Evolutionary conservation across 2,888 invertebrate species (phyloP).

Genomic region (Euphydryas editha): DNA sequence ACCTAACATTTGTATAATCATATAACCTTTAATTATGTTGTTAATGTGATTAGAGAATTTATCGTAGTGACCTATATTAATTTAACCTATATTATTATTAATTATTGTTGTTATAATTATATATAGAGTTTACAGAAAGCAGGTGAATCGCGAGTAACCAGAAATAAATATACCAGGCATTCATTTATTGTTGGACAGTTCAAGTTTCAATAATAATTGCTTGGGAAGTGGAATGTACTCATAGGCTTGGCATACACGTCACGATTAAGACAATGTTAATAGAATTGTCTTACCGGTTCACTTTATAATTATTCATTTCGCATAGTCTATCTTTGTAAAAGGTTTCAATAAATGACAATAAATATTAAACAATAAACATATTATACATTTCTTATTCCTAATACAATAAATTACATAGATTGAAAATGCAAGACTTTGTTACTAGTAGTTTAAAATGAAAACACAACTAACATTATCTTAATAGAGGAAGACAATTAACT

Average conservation of each 20-base stretch:
- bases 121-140: background rate
- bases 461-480: too few relatives aligned
- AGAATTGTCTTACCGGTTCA: constrained; percentile 24
- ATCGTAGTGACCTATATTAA: too few relatives aligned
- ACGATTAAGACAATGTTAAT: constrained; percentile 31
- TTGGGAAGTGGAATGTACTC: constrained; percentile 69
- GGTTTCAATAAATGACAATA: background rate
- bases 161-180: background rate
- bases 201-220: constrained; percentile 4
- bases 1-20: too few relatives aligned
- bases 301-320: constrained; percentile 22
- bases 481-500: too few relatives aligned
- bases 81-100: background rate
- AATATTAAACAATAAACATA: too few relatives aligned
- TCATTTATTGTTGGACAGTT: constrained; percentile 16
- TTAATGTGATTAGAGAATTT: too few relatives aligned
- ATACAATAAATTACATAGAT: too few relatives aligned
- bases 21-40: too few relatives aligned
- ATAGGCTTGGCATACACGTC: constrained; percentile 47
- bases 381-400: too few relatives aligned
- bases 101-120: background rate
- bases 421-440: too few relatives aligned
- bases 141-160: background rate
- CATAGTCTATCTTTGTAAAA: constrained; percentile 5
- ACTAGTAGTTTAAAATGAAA: too few relatives aligned